Evolutionary conservation across 2,888 invertebrate species (phyloP).

Genomic region (Melinaea menophilus): DNA sequence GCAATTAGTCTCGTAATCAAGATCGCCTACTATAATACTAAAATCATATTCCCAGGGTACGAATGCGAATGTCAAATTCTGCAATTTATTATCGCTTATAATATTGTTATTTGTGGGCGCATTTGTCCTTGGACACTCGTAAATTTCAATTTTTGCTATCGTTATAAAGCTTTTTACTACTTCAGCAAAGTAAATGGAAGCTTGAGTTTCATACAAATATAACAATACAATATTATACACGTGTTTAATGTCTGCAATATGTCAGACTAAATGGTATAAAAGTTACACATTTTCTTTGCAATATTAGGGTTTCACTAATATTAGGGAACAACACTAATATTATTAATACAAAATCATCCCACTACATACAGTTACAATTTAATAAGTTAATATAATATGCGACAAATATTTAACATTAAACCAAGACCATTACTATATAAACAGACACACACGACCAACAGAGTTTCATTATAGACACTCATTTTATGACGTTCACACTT

Average conservation of each 20-base stretch:
- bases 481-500: conserved; percentile 38
- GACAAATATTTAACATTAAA: no score
- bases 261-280: no score
- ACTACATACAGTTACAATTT: no score
- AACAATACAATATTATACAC: conserved; percentile 3
- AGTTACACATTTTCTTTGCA: no score
- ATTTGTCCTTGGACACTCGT: conserved; percentile 9
- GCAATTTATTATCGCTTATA: conserved; percentile 14
- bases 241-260: neutral
- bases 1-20: conserved; percentile 62
- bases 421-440: neutral
- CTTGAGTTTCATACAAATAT: neutral
- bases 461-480: conserved; percentile 39
- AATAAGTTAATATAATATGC: no score
- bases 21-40: conserved; percentile 52
- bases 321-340: no score
- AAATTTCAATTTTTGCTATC: conserved; percentile 6
- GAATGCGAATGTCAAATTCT: conserved; percentile 13
- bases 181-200: conserved; percentile 3
- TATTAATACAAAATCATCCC: no score
- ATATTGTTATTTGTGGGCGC: conserved; percentile 17
- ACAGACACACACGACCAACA: conserved; percentile 30
- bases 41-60: conserved; percentile 21
- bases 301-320: no score
- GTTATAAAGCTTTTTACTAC: conserved; percentile 7